Base-by-base conservation (phyloP, 2,888 invertebrate genomes). In the Nemurella pictetii region DNA sequence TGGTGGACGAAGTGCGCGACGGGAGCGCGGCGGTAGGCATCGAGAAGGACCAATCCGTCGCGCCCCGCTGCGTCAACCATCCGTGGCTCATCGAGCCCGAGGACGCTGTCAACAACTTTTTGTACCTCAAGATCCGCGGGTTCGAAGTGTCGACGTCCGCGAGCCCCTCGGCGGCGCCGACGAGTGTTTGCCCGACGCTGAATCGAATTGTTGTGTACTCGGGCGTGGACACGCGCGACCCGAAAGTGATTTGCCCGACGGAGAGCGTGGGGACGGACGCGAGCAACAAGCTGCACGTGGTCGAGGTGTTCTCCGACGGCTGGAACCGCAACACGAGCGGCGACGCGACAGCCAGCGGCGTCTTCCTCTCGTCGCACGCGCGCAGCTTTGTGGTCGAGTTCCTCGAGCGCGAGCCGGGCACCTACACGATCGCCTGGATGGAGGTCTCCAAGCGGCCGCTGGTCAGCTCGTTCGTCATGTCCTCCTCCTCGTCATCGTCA, bases 81-180 rank as follows among this genome's bases (percentile, higher is more conserved):
- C 95, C 95, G 0, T 96, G 95, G 95, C 90, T 95, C 0, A 94
- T 96, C 85, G 95, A 95, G 89, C 95, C 95, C 0, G 94, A 95
- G 87, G 94, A 95, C 87, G 91, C 93, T 0, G 91, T 92, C 81
- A 94, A 94, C 85, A 93, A 95, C 89, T 95, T 94, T 89, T 91
- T 96, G 74, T 95, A 95, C 88, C 90, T 96, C 9, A 94, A 94
- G 89, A 91, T 95, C 20, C 93, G 93, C 85, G 95, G 95, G 0
- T 93, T 92, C 88, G 92, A 93, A 89, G 90, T 94, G 73, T 83
- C 87, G 0, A 72, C 82, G 5, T 5, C 80, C 26, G 32, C 80
- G 32, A 27, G 77, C 28, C 29, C 29, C 29, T 55, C 55, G 55
- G 20, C 15, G 15, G 55, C 55, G 9, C 78, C 87, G 0, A 83